Evolutionary conservation across 2,113 vertebrate species (phyloP).

Genomic region (Salvelinus namaycush): DNA sequence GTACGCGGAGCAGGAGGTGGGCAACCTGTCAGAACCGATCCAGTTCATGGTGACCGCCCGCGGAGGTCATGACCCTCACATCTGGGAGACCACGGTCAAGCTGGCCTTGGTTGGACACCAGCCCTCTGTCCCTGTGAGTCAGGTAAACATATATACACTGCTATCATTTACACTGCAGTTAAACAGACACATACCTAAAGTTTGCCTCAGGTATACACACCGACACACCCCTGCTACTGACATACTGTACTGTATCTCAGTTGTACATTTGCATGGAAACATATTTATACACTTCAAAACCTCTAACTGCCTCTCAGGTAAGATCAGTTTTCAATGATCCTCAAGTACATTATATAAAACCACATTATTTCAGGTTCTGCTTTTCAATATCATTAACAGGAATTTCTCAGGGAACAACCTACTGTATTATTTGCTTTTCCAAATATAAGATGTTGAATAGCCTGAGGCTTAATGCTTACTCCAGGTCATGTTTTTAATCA

Average conservation of each 20-base stretch:
- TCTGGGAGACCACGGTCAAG: conserved; percentile 84
- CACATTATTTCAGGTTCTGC: background rate
- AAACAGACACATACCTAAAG: conserved; percentile 1
- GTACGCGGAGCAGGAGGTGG: conserved; percentile 78
- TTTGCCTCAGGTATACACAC: background rate
- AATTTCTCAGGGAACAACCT: conserved; percentile 36
- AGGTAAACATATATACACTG: conserved; percentile 53
- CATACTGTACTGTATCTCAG: background rate
- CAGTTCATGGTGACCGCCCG: conserved; percentile 83
- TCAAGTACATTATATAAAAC: background rate
- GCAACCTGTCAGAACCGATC: conserved; percentile 80
- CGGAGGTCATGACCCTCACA: conserved; percentile 73
- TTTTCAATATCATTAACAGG: conserved; percentile 17
- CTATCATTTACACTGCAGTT: background rate
- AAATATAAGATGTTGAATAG: conserved; percentile 49
- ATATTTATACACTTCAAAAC: background rate
- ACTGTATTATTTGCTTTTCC: conserved; percentile 40
- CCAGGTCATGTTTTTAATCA: conserved; percentile 58
- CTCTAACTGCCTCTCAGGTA: background rate
- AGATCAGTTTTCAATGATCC: background rate
- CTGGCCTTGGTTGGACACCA: conserved; percentile 82
- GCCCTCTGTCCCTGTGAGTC: conserved; percentile 61
- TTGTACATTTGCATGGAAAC: background rate
- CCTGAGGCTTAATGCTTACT: conserved; percentile 50
- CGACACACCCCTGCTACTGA: background rate